Percentiles rank a stretch among this genome's conserved stretches.
phyloP scores from a whole-genome alignment of 92 coral and sea anemone species.

The Palythoa grandis region DNA sequence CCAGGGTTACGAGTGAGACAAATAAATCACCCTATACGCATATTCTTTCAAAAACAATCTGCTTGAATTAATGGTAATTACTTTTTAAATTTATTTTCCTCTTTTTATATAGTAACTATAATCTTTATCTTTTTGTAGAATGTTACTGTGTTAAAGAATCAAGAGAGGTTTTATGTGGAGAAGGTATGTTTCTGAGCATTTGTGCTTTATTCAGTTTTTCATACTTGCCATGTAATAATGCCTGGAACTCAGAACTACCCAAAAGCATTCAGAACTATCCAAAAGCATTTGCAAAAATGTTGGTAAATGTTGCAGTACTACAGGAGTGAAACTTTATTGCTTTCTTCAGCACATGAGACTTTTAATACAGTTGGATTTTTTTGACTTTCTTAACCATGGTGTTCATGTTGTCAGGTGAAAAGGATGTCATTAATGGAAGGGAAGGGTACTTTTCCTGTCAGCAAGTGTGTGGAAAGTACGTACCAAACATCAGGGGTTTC shows the following conservation, averaged over 20 bases:
- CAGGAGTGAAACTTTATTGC: no score
- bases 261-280: not conserved
- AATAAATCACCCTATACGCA: no score
- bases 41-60: no score
- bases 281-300: no score
- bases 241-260: not conserved
- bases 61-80: not conserved
- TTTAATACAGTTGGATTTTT: not conserved
- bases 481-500: not conserved
- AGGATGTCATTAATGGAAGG: conserved; percentile 54
- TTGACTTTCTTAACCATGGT: not conserved
- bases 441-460: conserved; percentile 84
- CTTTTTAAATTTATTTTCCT: not conserved
- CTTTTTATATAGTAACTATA: not conserved
- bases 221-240: not conserved
- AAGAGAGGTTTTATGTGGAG: conserved; percentile 81
- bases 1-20: no score
- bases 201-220: not conserved
- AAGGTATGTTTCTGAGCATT: conserved; percentile 53
- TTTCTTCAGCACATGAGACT: no score
- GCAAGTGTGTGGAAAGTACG: conserved; percentile 65
- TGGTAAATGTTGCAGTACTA: no score
- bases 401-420: conserved; percentile 56
- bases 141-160: conserved; percentile 90
- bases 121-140: conserved; percentile 41